Evolutionary conservation across 2,888 invertebrate genomes (phyloP).

Genomic region (Dryocosmus kuriphilus): DNA sequence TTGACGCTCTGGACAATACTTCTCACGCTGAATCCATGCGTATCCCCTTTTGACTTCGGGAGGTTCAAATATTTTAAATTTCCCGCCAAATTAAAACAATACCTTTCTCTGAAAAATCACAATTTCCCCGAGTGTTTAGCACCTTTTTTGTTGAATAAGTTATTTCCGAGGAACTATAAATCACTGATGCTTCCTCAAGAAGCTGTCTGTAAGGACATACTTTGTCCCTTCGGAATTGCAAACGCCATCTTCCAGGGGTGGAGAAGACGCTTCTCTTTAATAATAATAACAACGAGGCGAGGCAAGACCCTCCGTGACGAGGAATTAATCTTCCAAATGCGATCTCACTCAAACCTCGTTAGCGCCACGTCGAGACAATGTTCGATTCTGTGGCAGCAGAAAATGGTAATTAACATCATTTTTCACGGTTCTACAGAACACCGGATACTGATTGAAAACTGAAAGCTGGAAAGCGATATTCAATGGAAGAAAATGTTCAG

Average conservation of each 20-base stretch:
- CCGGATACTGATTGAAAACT: not conserved
- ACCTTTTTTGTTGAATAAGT: not conserved
- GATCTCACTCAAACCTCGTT: slow-evolving; percentile 19
- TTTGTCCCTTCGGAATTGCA: slow-evolving; percentile 49
- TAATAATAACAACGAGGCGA: not conserved
- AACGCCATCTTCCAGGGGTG: slow-evolving; percentile 46
- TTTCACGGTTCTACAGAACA: not conserved
- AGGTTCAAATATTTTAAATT: too few relatives aligned
- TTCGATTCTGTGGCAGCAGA: not conserved
- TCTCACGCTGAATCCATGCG: too few relatives aligned
- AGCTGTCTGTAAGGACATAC: not conserved
- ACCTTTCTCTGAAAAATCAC: too few relatives aligned
- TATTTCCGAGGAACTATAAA: not conserved
- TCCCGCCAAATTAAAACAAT: too few relatives aligned
- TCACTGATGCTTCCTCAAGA: not conserved
- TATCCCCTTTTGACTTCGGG: too few relatives aligned
- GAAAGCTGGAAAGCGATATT: not conserved
- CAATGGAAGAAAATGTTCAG: not conserved
- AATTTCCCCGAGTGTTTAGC: not conserved
- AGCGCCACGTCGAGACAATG: not conserved
- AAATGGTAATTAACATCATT: not conserved
- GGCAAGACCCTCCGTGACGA: not conserved
- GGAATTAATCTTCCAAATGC: slow-evolving; percentile 28
- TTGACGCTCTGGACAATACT: too few relatives aligned
- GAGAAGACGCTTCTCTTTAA: slow-evolving; percentile 37